These are phyloP conservation scores for Halesus radiatus DNA, from an alignment of 1,140 invertebrate species.

Conservation along the genomic window DNA sequence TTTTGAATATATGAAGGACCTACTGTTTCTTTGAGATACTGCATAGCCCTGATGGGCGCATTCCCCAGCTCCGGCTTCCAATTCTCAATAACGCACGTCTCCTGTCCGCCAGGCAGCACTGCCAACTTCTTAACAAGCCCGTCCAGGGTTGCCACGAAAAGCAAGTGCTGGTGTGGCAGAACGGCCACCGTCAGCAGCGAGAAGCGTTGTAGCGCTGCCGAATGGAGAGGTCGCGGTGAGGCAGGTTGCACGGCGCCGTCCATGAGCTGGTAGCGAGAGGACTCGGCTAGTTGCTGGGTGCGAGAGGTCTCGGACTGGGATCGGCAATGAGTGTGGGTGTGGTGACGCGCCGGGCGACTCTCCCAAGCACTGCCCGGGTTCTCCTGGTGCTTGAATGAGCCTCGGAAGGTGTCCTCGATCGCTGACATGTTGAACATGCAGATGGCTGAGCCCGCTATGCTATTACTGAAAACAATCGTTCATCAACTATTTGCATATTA, in stretches of 20 bases:
- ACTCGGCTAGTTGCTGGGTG: constrained; percentile 70
- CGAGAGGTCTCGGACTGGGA: not conserved
- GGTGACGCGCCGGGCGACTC: constrained; percentile 57
- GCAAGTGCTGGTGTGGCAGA: constrained; percentile 76
- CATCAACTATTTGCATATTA: too few relatives aligned
- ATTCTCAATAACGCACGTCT: constrained; percentile 88
- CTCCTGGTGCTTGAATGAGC: constrained; percentile 89
- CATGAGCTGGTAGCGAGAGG: constrained; percentile 89
- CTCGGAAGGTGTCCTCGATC: constrained; percentile 87
- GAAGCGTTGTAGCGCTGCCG: constrained; percentile 80
- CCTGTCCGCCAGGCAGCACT: constrained; percentile 76
- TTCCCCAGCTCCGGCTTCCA: constrained; percentile 76
- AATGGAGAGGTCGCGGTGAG: constrained; percentile 78
- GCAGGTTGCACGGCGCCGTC: constrained; percentile 85
- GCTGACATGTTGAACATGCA: constrained; percentile 92
- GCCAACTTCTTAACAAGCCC: constrained; percentile 87
- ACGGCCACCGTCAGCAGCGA: constrained; percentile 85
- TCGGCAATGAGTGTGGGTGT: constrained; percentile 58
- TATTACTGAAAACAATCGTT: constrained; percentile 83
- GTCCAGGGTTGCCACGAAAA: constrained; percentile 84
- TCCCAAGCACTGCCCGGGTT: constrained; percentile 85
- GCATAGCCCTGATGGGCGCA: constrained; percentile 78
- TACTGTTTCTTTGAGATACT: constrained; percentile 85
- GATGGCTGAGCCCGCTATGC: constrained; percentile 92
- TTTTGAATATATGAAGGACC: constrained; percentile 58